phyloP scores from a whole-genome alignment of 2,113 vertebrate genomes.

The Halichoerus grypus region DNA sequence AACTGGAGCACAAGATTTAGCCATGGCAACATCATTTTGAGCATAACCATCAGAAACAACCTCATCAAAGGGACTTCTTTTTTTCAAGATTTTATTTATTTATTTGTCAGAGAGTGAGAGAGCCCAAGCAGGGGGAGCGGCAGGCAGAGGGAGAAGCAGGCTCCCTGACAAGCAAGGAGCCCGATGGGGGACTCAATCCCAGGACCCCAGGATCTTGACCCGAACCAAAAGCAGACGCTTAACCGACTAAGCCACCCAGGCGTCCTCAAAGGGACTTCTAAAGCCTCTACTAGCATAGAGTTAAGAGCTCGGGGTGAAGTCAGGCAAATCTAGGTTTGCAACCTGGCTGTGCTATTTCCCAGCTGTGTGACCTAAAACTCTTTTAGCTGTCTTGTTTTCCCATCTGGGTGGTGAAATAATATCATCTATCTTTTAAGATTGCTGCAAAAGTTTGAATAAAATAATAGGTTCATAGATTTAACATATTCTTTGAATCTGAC shows the following conservation, averaged over 20 bases:
- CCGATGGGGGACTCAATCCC: not conserved
- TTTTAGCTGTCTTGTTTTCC: not conserved
- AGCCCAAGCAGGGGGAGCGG: too few species aligned
- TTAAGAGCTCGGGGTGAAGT: not conserved
- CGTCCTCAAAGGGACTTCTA: not conserved
- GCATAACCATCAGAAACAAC: not conserved
- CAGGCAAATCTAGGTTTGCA: not conserved
- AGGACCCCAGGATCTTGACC: not conserved
- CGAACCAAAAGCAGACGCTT: not conserved
- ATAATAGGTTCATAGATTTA: constrained; percentile 24
- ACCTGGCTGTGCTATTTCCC: not conserved
- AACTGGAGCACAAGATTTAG: not conserved
- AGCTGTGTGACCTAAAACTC: not conserved
- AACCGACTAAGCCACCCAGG: not conserved
- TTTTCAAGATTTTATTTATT: not conserved
- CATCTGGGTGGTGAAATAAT: not conserved
- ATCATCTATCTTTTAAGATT: not conserved
- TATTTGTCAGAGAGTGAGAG: not conserved
- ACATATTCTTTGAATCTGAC: not conserved
- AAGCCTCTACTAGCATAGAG: not conserved
- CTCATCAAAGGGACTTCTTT: not conserved
- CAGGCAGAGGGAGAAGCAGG: not conserved
- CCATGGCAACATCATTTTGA: not conserved
- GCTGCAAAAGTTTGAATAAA: not conserved
- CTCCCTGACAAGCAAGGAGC: not conserved